Evolutionary conservation across 2,888 invertebrate genomes (phyloP).

Genomic region (Phragmatobia fuliginosa): DNA sequence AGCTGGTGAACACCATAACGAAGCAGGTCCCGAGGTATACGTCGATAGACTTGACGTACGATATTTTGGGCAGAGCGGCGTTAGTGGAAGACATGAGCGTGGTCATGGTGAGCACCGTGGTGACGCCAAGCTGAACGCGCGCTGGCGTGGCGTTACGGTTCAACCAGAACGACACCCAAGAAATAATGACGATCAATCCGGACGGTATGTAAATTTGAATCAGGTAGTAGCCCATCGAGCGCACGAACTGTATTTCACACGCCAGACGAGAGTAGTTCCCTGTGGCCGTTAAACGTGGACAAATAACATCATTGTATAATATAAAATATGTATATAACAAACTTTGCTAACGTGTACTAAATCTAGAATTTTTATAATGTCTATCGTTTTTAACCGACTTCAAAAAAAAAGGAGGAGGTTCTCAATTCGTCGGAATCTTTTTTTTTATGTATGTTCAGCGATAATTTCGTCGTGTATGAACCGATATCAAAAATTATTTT

Average conservation of each 20-base stretch:
- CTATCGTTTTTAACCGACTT: no score
- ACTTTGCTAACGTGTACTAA: background rate
- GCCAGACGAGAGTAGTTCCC: conserved; percentile 97
- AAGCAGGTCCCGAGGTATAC: conserved; percentile 98
- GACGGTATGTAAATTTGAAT: conserved; percentile 99
- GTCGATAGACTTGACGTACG: conserved; percentile 98
- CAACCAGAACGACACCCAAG: conserved; percentile 98
- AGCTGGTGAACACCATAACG: conserved; percentile 98
- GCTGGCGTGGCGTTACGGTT: conserved; percentile 97
- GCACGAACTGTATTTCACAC: conserved; percentile 97
- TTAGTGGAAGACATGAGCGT: conserved; percentile 98
- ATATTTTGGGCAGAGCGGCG: conserved; percentile 97
- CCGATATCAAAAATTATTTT: no score
- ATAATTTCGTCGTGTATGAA: no score
- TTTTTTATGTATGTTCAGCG: no score
- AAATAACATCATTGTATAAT: background rate
- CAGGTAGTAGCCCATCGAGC: conserved; percentile 98
- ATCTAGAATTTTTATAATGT: background rate
- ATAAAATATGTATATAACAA: background rate
- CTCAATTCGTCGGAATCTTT: no score
- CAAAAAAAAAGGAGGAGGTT: no score
- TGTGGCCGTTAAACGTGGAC: conserved; percentile 62
- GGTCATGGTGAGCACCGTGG: conserved; percentile 98
- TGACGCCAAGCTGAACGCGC: conserved; percentile 96
- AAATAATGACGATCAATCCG: conserved; percentile 97